phyloP scores from a whole-genome alignment of 2,797 vertebrate species.

The Hybognathus amarus region DNA sequence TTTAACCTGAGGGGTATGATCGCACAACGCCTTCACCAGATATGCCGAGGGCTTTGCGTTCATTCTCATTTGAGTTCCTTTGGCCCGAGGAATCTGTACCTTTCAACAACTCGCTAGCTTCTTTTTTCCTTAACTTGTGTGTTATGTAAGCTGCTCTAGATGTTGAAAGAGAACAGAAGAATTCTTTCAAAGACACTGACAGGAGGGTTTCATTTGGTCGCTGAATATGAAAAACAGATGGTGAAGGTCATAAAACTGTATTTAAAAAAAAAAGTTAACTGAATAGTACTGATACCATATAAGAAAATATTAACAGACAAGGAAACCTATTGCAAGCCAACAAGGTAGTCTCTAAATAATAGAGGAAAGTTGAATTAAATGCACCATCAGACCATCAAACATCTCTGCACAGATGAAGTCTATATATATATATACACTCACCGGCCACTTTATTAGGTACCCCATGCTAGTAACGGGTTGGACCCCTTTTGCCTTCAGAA shows the following conservation, averaged over 20 bases:
- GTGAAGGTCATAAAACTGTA: conserved; percentile 7
- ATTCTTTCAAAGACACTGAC: conserved; percentile 24
- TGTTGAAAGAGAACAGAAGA: conserved; percentile 18
- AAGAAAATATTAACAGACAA: background rate
- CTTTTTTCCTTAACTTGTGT: conserved; percentile 3
- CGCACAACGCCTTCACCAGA: background rate
- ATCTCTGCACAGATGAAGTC: background rate
- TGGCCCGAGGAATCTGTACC: conserved; percentile 14
- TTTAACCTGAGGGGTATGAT: conserved; percentile 31
- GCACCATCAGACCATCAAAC: conserved; percentile 23
- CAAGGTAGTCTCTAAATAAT: background rate
- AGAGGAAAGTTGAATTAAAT: conserved; percentile 13
- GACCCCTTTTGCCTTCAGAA: no score
- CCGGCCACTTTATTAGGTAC: no score
- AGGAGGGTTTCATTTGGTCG: conserved; percentile 14
- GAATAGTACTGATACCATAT: background rate
- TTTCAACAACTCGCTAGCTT: conserved; percentile 28
- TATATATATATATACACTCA: no score
- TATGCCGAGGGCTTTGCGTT: background rate
- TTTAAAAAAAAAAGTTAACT: background rate
- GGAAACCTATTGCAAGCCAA: background rate
- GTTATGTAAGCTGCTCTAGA: conserved; percentile 38
- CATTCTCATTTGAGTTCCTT: background rate
- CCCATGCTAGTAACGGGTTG: no score
- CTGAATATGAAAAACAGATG: conserved; percentile 26